Evolutionary conservation across 2,113 vertebrate species (phyloP).

Genomic region (Lepisosteus oculatus): DNA sequence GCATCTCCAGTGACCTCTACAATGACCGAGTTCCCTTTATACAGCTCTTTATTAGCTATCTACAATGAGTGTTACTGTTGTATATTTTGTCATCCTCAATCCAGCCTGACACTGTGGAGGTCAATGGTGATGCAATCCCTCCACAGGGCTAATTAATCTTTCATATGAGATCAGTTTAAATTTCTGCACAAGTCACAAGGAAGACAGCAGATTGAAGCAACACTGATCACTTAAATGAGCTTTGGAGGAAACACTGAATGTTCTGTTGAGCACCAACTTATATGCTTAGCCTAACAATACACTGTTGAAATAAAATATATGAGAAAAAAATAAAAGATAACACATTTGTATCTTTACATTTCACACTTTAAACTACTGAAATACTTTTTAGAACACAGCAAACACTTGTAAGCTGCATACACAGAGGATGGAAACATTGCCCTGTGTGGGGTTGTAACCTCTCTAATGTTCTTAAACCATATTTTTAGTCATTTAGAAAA

Average conservation of each 20-base stretch:
- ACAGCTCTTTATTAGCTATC: constrained; percentile 23
- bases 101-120: constrained; percentile 43
- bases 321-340: no score
- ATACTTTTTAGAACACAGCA: no score
- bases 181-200: constrained; percentile 20
- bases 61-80: background rate
- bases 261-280: background rate
- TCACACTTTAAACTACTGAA: no score
- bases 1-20: constrained; percentile 46
- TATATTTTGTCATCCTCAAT: constrained; percentile 35
- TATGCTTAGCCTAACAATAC: background rate
- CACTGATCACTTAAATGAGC: constrained; percentile 57
- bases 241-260: background rate
- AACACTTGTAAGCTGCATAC: no score
- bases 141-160: constrained; percentile 49
- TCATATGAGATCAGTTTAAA: constrained; percentile 40
- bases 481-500: no score
- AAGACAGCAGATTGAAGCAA: constrained; percentile 58
- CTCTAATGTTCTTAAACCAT: no score
- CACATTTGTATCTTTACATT: no score
- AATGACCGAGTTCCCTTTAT: constrained; percentile 57
- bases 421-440: no score
- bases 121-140: constrained; percentile 33
- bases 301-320: no score
- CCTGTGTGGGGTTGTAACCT: no score